Evolutionary conservation across 2,797 vertebrate species (phyloP).

Genomic region (Carapus acus): DNA sequence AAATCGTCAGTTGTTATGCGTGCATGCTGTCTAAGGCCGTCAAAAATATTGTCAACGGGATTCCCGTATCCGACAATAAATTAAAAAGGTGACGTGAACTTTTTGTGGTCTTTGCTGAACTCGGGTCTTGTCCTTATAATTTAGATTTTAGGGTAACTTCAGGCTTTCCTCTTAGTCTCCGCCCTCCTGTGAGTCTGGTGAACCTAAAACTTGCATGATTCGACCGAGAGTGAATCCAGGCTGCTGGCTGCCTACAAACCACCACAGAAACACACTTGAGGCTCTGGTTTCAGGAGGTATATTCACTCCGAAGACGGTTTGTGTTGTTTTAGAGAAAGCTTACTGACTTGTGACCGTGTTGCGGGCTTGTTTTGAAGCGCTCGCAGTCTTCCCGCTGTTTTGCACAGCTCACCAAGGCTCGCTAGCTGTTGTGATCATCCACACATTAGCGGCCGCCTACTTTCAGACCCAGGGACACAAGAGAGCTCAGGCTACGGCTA

Average conservation of each 20-base stretch:
- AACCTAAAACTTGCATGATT: slow-evolving; percentile 74
- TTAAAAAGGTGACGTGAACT: no score
- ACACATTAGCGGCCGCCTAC: slow-evolving; percentile 38
- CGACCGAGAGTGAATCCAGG: slow-evolving; percentile 55
- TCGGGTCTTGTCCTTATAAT: slow-evolving; percentile 1
- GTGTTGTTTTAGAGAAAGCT: not conserved
- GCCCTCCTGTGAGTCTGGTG: slow-evolving; percentile 63
- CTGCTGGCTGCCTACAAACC: slow-evolving; percentile 27
- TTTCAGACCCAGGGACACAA: slow-evolving; percentile 1
- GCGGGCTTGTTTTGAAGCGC: slow-evolving; percentile 15
- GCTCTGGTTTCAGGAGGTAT: slow-evolving; percentile 56
- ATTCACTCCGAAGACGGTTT: slow-evolving; percentile 7
- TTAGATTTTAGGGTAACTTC: slow-evolving; percentile 34
- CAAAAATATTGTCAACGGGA: no score
- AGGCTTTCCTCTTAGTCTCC: slow-evolving; percentile 60
- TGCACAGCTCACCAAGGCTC: slow-evolving; percentile 33
- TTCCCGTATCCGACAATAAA: no score
- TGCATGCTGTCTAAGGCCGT: no score
- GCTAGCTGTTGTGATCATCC: slow-evolving; percentile 38
- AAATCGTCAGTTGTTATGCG: no score
- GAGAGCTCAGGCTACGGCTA: not conserved
- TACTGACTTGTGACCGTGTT: not conserved
- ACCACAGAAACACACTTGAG: slow-evolving; percentile 31
- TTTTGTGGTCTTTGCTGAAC: no score
- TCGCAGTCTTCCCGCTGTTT: slow-evolving; percentile 71